Conservation (phyloP, 2,797 vertebrate genomes). For the Bovichtus variegatus region DNA sequence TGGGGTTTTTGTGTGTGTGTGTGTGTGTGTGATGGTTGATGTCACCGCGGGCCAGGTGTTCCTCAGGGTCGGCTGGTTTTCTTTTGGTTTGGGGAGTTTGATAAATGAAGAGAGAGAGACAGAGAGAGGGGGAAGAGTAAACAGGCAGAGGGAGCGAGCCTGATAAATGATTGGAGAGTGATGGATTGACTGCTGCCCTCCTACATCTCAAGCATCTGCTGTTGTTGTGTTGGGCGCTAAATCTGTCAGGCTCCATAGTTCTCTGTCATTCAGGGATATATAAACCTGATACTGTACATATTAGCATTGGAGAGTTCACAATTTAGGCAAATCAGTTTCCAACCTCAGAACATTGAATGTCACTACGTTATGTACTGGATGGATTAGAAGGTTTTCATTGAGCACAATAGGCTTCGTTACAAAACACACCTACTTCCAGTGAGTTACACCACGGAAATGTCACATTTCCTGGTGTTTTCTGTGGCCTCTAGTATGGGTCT, state of each 20-base stretch:
- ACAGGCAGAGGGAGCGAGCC: slow-evolving; percentile 44
- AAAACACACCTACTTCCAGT: not conserved
- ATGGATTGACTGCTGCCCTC: slow-evolving; percentile 74
- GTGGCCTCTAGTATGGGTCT: not conserved
- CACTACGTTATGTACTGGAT: not conserved
- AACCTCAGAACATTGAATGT: not conserved
- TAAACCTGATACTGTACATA: slow-evolving; percentile 11
- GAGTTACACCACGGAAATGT: not conserved
- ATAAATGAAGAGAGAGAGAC: slow-evolving; percentile 70
- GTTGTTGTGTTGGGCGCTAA: slow-evolving; percentile 26
- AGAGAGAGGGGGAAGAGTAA: slow-evolving; percentile 18
- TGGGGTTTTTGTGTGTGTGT: slow-evolving; percentile 34
- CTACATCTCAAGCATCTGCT: slow-evolving; percentile 55
- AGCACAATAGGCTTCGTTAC: not conserved
- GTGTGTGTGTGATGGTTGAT: slow-evolving; percentile 45
- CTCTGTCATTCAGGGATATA: slow-evolving; percentile 3
- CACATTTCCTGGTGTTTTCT: not conserved
- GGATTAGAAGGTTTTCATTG: not conserved
- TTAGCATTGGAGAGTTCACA: not conserved
- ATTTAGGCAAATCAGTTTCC: not conserved
- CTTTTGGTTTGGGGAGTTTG: slow-evolving; percentile 79
- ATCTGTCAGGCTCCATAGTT: slow-evolving; percentile 36
- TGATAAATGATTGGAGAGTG: slow-evolving; percentile 80
- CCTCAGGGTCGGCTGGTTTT: slow-evolving; percentile 76
- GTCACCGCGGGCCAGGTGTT: slow-evolving; percentile 77